phyloP scores from a whole-genome alignment of 2,113 vertebrate species.

The Dicentrarchus labrax region DNA sequence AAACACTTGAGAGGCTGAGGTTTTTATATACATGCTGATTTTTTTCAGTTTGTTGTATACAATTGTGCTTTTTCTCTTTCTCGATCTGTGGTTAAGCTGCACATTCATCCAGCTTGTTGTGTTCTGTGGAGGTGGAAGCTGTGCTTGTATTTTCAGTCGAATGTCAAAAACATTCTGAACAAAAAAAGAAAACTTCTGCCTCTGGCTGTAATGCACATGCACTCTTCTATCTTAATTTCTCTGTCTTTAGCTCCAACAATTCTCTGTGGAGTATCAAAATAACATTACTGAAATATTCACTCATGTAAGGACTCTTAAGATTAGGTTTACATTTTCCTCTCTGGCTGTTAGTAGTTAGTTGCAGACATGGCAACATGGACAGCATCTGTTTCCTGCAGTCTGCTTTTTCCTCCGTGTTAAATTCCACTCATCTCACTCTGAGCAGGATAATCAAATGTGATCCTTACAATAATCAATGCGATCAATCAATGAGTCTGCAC shows the following conservation, averaged over 20 bases:
- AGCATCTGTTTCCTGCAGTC: conserved; percentile 2
- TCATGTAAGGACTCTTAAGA: neutral
- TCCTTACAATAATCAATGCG: conserved; percentile 1
- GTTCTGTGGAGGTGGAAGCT: neutral
- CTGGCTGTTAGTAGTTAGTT: neutral
- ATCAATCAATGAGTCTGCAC: conserved; percentile 12
- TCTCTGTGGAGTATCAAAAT: neutral
- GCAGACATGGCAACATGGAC: neutral
- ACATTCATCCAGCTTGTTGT: neutral
- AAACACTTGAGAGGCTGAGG: no score
- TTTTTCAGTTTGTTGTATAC: neutral
- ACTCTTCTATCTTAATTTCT: neutral
- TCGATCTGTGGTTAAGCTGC: neutral
- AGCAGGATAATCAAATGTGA: conserved; percentile 16
- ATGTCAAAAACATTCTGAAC: neutral
- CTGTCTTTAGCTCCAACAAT: neutral
- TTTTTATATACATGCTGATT: neutral
- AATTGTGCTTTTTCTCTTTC: neutral
- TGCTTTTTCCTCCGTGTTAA: neutral
- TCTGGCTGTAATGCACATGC: neutral
- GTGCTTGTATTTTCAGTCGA: neutral
- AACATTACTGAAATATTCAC: neutral
- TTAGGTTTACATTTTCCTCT: neutral
- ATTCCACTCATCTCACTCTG: conserved; percentile 7
- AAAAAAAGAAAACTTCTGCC: neutral